These are phyloP conservation scores for Paralvinella palmiformis DNA, from an alignment of 1,140 invertebrate genomes.

Conservation along the genomic window DNA sequence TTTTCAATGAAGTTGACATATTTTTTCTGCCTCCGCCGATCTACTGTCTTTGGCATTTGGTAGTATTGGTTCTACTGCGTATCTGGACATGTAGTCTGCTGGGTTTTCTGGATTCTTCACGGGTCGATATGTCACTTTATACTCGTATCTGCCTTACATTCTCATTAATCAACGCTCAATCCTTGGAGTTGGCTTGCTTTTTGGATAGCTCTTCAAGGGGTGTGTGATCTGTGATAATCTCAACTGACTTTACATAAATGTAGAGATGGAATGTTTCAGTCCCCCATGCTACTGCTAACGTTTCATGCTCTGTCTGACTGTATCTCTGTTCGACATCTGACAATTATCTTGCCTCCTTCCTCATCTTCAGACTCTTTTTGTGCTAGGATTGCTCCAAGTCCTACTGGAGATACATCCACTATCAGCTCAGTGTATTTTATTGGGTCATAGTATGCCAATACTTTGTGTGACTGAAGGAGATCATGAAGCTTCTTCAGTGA, in stretches of 20 bases:
- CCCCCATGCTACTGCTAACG: background rate
- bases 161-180: conserved; percentile 7
- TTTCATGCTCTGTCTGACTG: conserved; percentile 2
- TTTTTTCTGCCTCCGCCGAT: background rate
- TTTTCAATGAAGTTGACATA: background rate
- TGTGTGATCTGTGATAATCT: conserved; percentile 5
- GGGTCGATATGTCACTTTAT: conserved; percentile 2
- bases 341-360: background rate
- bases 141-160: background rate
- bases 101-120: background rate
- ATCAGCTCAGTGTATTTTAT: conserved; percentile 1
- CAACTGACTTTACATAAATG: conserved; percentile 1
- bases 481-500: conserved; percentile 8
- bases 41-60: background rate
- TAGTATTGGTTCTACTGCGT: background rate
- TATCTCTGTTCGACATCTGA: conserved; percentile 2
- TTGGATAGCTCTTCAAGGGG: conserved; percentile 4
- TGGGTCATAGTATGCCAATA: background rate
- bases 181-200: background rate
- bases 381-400: background rate
- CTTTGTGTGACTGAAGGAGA: no score
- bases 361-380: conserved; percentile 6
- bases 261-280: background rate
- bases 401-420: conserved; percentile 5
- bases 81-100: background rate